Percentiles rank a stretch among this genome's conserved stretches.
Evolutionary conservation across 2,113 vertebrate species (phyloP).

Genomic region (Aspiorhynchus laticeps): DNA sequence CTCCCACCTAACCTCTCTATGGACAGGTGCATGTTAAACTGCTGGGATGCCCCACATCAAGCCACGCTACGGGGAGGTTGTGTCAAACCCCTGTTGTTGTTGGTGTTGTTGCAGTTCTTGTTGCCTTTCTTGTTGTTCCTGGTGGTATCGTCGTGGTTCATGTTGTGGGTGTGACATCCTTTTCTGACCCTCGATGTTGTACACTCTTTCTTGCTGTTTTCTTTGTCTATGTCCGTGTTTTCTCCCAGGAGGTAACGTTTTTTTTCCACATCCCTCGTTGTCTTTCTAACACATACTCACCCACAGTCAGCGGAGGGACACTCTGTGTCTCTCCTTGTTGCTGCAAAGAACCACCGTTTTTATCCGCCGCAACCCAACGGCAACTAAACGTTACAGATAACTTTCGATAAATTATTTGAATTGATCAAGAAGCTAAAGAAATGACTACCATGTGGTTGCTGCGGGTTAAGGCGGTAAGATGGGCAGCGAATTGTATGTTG

Average conservation of each 20-base stretch:
- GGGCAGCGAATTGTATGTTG: constrained; percentile 46
- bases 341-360: constrained; percentile 34
- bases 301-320: constrained; percentile 44
- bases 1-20: constrained; percentile 80
- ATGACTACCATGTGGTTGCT: not conserved
- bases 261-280: constrained; percentile 55
- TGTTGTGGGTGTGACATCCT: constrained; percentile 61
- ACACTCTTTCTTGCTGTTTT: constrained; percentile 57
- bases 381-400: not conserved
- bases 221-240: constrained; percentile 59
- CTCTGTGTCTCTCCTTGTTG: constrained; percentile 42
- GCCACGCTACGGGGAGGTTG: constrained; percentile 98
- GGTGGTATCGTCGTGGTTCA: constrained; percentile 81
- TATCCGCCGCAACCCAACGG: constrained; percentile 48
- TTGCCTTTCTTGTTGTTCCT: constrained; percentile 68
- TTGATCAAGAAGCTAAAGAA: not conserved
- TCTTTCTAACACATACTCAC: constrained; percentile 55
- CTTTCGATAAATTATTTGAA: not conserved
- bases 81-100: constrained; percentile 80
- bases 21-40: constrained; percentile 95
- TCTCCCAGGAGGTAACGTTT: constrained; percentile 58
- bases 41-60: constrained; percentile 98
- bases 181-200: constrained; percentile 61
- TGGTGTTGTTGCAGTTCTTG: constrained; percentile 75
- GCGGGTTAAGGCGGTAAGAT: constrained; percentile 47